phyloP scores from a whole-genome alignment of 1,140 invertebrate genomes.

The Metopolophium dirhodum region DNA sequence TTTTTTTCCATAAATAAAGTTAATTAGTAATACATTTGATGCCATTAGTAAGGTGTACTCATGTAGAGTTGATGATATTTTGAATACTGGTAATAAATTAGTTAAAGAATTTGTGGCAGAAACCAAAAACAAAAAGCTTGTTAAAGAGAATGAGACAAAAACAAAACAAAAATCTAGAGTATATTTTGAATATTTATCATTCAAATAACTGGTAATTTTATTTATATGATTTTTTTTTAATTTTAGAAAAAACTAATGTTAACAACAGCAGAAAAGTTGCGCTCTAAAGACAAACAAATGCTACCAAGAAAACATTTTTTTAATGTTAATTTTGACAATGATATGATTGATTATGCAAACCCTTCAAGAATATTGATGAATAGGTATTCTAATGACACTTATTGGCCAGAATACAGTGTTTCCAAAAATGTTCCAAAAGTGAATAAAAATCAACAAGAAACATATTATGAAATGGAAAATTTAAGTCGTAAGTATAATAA shows the following conservation, averaged over 20 bases:
- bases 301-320: neutral
- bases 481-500: neutral
- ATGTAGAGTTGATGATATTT: neutral
- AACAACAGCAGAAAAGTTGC: neutral
- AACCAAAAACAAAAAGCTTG: neutral
- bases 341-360: neutral
- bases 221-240: neutral
- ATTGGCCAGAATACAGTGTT: neutral
- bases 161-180: neutral
- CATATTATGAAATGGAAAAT: neutral
- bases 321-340: neutral
- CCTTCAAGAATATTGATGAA: conserved; percentile 4
- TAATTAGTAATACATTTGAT: neutral
- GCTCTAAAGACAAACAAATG: neutral
- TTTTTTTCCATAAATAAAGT: neutral
- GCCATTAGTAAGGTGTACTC: neutral
- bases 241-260: conserved; percentile 22
- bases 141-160: neutral
- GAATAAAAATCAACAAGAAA: neutral
- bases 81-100: neutral
- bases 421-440: neutral
- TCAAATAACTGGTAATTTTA: neutral
- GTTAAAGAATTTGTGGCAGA: neutral
- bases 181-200: neutral
- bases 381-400: neutral